These are phyloP conservation scores for Bovichtus diacanthus DNA, from an alignment of 2,797 vertebrate genomes.

Conservation along the genomic window DNA sequence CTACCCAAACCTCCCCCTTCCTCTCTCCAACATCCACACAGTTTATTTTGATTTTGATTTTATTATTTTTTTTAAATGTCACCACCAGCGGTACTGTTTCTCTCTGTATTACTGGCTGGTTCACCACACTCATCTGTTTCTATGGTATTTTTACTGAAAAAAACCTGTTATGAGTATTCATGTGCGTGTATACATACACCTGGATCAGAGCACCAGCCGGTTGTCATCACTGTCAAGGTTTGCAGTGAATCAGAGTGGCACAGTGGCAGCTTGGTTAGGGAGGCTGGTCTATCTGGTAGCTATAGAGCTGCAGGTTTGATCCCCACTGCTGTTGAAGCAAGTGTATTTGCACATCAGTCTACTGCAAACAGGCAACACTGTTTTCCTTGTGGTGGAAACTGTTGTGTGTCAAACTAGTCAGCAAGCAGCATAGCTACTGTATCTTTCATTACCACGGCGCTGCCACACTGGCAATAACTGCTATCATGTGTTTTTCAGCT, in stretches of 20 bases:
- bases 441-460: slow-evolving; percentile 3
- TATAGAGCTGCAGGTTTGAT: slow-evolving; percentile 28
- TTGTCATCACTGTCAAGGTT: slow-evolving; percentile 36
- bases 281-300: slow-evolving; percentile 36
- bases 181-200: slow-evolving; percentile 13
- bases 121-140: slow-evolving; percentile 53
- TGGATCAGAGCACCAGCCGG: slow-evolving; percentile 27
- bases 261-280: slow-evolving; percentile 16
- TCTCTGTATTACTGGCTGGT: slow-evolving; percentile 58
- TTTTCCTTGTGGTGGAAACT: neutral
- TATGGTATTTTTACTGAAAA: slow-evolving; percentile 24
- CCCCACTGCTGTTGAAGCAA: neutral
- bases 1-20: slow-evolving; percentile 4
- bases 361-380: neutral
- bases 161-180: slow-evolving; percentile 46
- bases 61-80: slow-evolving; percentile 67
- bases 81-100: slow-evolving; percentile 47
- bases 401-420: neutral
- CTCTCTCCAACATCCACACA: slow-evolving; percentile 41
- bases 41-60: slow-evolving; percentile 67
- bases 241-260: slow-evolving; percentile 52
- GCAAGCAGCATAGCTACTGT: slow-evolving; percentile 6
- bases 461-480: slow-evolving; percentile 31
- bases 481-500: slow-evolving; percentile 59
- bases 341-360: neutral